Conservation (phyloP, 2,888 invertebrate genomes). For the Drosophila fulvimacula region DNA sequence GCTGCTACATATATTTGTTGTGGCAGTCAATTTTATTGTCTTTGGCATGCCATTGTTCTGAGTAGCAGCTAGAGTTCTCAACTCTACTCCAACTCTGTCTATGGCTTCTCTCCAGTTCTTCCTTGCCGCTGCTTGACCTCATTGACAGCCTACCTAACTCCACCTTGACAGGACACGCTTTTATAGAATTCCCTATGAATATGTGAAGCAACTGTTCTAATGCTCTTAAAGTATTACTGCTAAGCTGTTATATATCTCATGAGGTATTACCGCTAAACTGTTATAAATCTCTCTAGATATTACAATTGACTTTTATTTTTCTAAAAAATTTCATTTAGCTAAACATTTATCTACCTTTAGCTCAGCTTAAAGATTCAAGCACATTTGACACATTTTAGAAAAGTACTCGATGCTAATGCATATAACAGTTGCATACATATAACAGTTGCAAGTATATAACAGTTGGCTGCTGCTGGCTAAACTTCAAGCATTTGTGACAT, state of each 20-base stretch:
- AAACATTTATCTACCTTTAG: background rate
- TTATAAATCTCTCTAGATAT: background rate
- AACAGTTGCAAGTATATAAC: slow-evolving; percentile 4
- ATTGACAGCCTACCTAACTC: background rate
- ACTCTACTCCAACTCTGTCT: background rate
- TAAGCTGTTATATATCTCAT: background rate
- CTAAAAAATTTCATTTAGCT: no score
- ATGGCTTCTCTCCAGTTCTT: background rate
- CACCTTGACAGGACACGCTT: slow-evolving; percentile 5
- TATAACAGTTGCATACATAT: slow-evolving; percentile 4
- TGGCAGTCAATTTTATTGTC: slow-evolving; percentile 66
- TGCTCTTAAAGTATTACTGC: background rate
- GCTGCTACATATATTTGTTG: slow-evolving; percentile 45
- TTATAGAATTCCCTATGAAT: background rate
- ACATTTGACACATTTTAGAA: slow-evolving; percentile 11
- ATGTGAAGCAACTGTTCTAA: background rate
- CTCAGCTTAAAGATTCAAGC: slow-evolving; percentile 11
- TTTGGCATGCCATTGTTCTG: slow-evolving; percentile 60
- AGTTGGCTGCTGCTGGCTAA: slow-evolving; percentile 2
- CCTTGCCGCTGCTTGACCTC: slow-evolving; percentile 7
- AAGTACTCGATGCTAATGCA: slow-evolving; percentile 6
- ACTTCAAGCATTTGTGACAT: slow-evolving; percentile 23
- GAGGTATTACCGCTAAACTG: background rate
- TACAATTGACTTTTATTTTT: background rate
- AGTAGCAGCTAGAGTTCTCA: slow-evolving; percentile 9